Base-by-base conservation (phyloP, 2,113 vertebrate species). In the Orycteropus afer region DNA sequence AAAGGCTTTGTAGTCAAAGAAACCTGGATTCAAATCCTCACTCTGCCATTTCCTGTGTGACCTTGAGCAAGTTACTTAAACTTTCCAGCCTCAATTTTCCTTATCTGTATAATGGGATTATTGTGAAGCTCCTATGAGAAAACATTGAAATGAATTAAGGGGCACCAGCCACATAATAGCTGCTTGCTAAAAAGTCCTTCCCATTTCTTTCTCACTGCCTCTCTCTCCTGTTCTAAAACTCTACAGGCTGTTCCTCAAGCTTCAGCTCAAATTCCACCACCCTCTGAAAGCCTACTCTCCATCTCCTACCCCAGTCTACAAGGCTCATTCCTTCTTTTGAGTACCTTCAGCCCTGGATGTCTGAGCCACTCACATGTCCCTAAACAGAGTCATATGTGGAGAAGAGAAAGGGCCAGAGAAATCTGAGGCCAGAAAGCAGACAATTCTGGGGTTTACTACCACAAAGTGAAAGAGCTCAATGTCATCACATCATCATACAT, bases 1-100 rank as follows among this genome's bases (percentile, higher is more conserved):
- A 84, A 93, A 93, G 32, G 69, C 57, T 90, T 69, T 88, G 49
- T 37, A 88, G 53, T 85, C 55, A 93, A 65, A 90, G 78, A 79
- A 92, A 87, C 80, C 49, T 90, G 63, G 27, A 84, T 94, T 94
- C 78, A 94, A 55, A 94, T 63, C 27, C 37, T 81, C 5, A 57
- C 27, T 74, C 77, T 45, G 20, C 37, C 49, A 45, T 88, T 94
- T 96, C 90, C 22, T 86, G 40, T 63, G 71, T 51, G 71, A 81
- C 5, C 7, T 92, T 90, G 57, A 3, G 29, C 59, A 88, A 92
- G 45, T 55, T 83, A 79, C 25, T 90, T 88, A 90, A 71, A 37
- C 22, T 92, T 45, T 37, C 17, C 17, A n/a, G 65, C 13, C 45
- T 89, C 40, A 6, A 49, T 76, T 96, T 87, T 57, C 67, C 49